Percentiles rank a stretch among this genome's conserved stretches.
phyloP scores from a whole-genome alignment of 2,113 vertebrate genomes.

The Cephalopterus ornatus region DNA sequence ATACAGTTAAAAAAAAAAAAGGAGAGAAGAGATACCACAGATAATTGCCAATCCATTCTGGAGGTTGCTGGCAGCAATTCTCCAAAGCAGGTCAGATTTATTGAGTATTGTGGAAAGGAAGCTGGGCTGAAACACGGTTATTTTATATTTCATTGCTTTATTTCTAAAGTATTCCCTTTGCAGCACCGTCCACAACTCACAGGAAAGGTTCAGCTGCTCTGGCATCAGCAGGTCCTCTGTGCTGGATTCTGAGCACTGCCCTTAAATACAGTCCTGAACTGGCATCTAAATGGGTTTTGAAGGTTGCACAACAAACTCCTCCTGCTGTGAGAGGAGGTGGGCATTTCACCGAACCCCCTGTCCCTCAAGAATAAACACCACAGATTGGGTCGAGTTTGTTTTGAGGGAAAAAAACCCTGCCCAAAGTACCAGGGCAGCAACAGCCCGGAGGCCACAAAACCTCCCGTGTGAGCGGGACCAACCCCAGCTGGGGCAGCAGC shows the following conservation, averaged over 20 bases:
- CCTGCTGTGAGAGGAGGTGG: accelerated
- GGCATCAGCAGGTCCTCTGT: not conserved
- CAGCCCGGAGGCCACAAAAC: not conserved
- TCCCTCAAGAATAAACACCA: not conserved
- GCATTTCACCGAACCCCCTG: not conserved
- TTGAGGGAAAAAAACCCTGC: not conserved
- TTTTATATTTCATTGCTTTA: not conserved
- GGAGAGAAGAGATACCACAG: not conserved
- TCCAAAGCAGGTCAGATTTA: not conserved
- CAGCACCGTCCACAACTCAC: not conserved
- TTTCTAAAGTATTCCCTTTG: not conserved
- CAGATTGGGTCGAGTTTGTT: too few species aligned
- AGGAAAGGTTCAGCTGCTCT: not conserved
- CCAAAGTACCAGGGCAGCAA: not conserved
- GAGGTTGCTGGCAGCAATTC: not conserved
- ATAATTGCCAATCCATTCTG: not conserved
- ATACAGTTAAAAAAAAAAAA: not conserved
- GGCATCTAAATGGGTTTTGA: not conserved
- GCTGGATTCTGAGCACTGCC: not conserved
- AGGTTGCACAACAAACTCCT: not conserved
- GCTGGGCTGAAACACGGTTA: not conserved
- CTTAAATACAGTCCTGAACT: not conserved
- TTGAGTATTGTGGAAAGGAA: not conserved
- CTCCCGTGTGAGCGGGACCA: not conserved
- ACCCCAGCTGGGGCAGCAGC: not conserved